Base-by-base conservation (phyloP, 2,888 invertebrate species). In the Lasioglossum morio region DNA sequence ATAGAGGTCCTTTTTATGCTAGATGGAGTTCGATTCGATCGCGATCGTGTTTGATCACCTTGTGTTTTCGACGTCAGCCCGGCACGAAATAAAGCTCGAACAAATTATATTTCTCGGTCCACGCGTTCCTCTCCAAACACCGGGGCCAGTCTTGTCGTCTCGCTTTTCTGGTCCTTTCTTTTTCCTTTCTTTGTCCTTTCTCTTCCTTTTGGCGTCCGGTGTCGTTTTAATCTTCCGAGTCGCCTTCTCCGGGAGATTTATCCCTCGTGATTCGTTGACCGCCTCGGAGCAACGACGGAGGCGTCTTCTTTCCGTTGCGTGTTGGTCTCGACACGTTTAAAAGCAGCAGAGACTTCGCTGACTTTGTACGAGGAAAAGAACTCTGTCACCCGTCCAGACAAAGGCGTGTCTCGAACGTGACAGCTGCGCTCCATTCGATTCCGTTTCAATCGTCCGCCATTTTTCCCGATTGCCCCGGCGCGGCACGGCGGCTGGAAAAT, bases 141-240 rank as follows among this genome's bases (percentile, higher is more conserved):
- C 12, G 40, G 40, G 37, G 19, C 60, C n/a, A 53, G 66, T 53
- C 75, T 14, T 69, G 63, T 43, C 63, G 73, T 82, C 46, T 80
- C 79, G 53, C 63, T 53, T 19, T 66, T 19, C 19, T 34, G 19
- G 7, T 19, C 66, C 5, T 66, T 30, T 30, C 10, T 34, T 37
- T 53, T 23, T 23, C 4, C 69, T 53, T 37, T 23, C 23, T 19
- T 8, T n/a, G 12, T n/a, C 69, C 12, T 12, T 23, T 40, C 40
- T 37, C n/a, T 53, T 37, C 60, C 69, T n/a, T 74, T 76, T 72
- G 48, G 48, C 72, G 69, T 34, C 78, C 81, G 77, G 72, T 84
- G 79, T 79, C 79, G 82, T 89, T 85, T 89, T 89, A 89, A 89
- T 87, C 89, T 88, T 81, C 69, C 63, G 37, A n/a, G 63, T 76